Evolutionary conservation across 2,888 invertebrate genomes (phyloP), one percentile per base, ranked within the genome.

Genomic region (Volucella inanis): DNA sequence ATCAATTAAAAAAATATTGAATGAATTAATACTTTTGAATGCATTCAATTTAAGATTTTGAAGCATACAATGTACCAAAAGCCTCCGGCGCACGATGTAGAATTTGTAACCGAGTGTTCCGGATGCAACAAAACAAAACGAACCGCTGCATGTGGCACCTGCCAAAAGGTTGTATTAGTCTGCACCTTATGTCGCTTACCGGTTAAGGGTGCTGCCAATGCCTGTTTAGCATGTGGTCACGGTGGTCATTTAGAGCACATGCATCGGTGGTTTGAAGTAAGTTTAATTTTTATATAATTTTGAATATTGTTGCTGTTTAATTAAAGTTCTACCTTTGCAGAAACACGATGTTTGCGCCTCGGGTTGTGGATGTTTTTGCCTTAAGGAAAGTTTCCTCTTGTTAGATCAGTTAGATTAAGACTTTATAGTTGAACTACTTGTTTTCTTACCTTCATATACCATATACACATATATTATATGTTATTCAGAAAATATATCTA

Each of bases 281-380:
- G 70, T 76, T 49, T n/a, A 41, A 39, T 9, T 39, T 72, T 15
- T 15, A n/a, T 3, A 38, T 9, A 9, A 12, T n/a, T 22, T n/a
- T 55, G 38, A 14, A 8, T 3, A 10, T 22, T 49, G 1, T 43
- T 15, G 39, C 2, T 45, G 11, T 50, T 14, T 18, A 68, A 18
- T 55, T 59, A 31, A 22, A 62, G 9, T 61, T 87, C 83, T 76
- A 82, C 71, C 3, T 87, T 93, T 93, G 83, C 88, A 94, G 45
- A 93, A 94, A 70, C 95, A 96, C 90, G 94, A 94, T 72, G 93
- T 95, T 8, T 99, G 99, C 89, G 97, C 98, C 0, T 95, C 97
- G 1, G 98, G 98, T 39, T 99, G 99, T 92, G 98, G 98, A 38
- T 99, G 99, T 92, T 94, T 94, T 87, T 99, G 98, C 91, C 93